Evolutionary conservation across 1,140 invertebrate genomes (phyloP).

Genomic region (Hycleus cichorii): DNA sequence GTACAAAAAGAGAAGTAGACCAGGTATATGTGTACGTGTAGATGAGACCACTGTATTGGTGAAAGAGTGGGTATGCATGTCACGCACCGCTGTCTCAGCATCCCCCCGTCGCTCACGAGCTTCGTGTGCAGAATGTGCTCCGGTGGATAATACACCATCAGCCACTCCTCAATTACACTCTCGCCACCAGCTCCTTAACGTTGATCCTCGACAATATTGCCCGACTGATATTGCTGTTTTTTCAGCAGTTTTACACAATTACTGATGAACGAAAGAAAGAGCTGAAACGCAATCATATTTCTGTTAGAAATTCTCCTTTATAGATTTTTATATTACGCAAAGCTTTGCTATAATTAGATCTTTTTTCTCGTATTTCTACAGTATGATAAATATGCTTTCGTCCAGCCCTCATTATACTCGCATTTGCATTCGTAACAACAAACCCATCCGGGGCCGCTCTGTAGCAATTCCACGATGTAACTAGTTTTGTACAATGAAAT

Average conservation of each 20-base stretch:
- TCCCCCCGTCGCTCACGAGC: constrained; percentile 9
- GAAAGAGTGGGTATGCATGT: constrained; percentile 18
- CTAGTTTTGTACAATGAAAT: constrained; percentile 12
- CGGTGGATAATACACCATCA: constrained; percentile 21
- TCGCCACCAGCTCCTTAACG: not conserved
- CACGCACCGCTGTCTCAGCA: constrained; percentile 26
- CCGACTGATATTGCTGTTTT: not conserved
- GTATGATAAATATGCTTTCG: too few relatives aligned
- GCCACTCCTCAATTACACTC: constrained; percentile 15
- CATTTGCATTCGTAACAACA: constrained; percentile 11
- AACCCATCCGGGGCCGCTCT: not conserved
- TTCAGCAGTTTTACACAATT: too few relatives aligned
- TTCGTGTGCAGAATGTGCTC: constrained; percentile 26
- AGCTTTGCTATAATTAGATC: not conserved
- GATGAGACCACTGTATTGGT: not conserved
- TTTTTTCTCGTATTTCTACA: not conserved
- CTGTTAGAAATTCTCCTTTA: not conserved
- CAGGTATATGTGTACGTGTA: constrained; percentile 3
- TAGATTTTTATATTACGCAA: not conserved
- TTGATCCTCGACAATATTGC: constrained; percentile 4
- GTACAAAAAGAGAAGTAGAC: too few relatives aligned
- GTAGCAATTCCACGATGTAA: constrained; percentile 6
- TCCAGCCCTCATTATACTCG: not conserved
- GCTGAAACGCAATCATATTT: not conserved
- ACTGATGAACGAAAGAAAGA: not conserved